A percentile compares a stretch with the other conserved stretches of the same genome.
Evolutionary conservation across 1,140 invertebrate genomes (phyloP).

Genomic region (Lethrus apterus): DNA sequence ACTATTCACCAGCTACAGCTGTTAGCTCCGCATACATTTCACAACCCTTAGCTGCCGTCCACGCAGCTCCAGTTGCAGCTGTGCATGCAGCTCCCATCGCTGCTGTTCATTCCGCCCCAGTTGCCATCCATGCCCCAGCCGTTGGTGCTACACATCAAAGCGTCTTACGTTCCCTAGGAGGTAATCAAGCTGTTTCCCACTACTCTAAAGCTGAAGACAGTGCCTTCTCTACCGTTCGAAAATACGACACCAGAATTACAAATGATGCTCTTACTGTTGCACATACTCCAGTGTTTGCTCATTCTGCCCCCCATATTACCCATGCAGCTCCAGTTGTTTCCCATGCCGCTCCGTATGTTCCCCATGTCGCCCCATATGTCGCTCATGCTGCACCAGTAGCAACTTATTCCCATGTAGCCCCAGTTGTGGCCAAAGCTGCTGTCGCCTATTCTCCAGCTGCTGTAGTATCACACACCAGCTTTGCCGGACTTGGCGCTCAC

Average conservation of each 20-base stretch:
- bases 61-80: constrained; percentile 30
- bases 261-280: constrained; percentile 47
- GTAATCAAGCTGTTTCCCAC: constrained; percentile 48
- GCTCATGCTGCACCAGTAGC: constrained; percentile 23
- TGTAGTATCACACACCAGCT: constrained; percentile 46
- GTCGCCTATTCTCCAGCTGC: constrained; percentile 46
- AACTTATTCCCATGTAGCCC: constrained; percentile 27
- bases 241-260: constrained; percentile 52
- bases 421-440: constrained; percentile 37
- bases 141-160: constrained; percentile 49
- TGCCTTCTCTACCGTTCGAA: constrained; percentile 56
- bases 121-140: constrained; percentile 42
- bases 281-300: constrained; percentile 25
- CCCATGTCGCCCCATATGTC: constrained; percentile 21
- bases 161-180: constrained; percentile 49
- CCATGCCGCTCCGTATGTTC: constrained; percentile 36
- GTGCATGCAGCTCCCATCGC: constrained; percentile 20
- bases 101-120: constrained; percentile 35
- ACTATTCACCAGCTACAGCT: constrained; percentile 23
- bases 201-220: constrained; percentile 56
- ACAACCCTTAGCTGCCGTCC: constrained; percentile 26
- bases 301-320: constrained; percentile 22
- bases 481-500: constrained; percentile 44
- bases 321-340: constrained; percentile 24
- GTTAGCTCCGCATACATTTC: constrained; percentile 6